Conservation (phyloP, 2,113 vertebrate species). For the Salvelinus fontinalis region DNA sequence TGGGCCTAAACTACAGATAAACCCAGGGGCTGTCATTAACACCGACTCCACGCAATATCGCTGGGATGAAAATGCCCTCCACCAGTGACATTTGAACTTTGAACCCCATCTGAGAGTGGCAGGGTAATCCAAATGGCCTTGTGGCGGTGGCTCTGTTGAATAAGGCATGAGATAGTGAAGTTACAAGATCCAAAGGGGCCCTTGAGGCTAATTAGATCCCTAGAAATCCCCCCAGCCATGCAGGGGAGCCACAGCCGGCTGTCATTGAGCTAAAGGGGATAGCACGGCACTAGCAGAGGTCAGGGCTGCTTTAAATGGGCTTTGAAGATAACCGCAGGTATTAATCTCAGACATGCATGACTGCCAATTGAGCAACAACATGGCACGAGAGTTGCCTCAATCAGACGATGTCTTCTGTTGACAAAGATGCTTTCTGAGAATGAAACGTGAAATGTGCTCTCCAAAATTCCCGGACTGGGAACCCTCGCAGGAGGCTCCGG, state of each 20-base stretch:
- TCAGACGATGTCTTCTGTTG: too few species aligned
- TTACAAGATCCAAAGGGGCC: slow-evolving; percentile 30
- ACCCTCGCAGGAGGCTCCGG: too few species aligned
- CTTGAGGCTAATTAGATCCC: slow-evolving; percentile 59
- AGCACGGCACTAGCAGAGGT: neutral
- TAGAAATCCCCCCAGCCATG: slow-evolving; percentile 22
- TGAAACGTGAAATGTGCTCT: too few species aligned
- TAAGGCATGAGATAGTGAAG: slow-evolving; percentile 51
- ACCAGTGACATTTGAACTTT: slow-evolving; percentile 49
- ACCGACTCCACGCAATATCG: neutral
- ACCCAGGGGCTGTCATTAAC: slow-evolving; percentile 10
- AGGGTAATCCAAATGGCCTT: slow-evolving; percentile 35
- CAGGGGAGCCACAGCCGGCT: neutral
- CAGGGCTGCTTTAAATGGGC: neutral
- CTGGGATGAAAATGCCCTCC: slow-evolving; percentile 27
- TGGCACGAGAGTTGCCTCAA: too few species aligned
- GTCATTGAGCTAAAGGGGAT: neutral
- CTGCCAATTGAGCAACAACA: too few species aligned
- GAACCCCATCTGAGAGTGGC: slow-evolving; percentile 20
- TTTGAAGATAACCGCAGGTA: neutral
- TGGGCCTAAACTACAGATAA: neutral
- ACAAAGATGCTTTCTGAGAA: too few species aligned
- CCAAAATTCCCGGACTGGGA: too few species aligned
- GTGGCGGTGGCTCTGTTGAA: slow-evolving; percentile 43
- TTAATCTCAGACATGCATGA: too few species aligned